Evolutionary conservation across 2,888 invertebrate genomes (phyloP).

Genomic region (Antitype chi): DNA sequence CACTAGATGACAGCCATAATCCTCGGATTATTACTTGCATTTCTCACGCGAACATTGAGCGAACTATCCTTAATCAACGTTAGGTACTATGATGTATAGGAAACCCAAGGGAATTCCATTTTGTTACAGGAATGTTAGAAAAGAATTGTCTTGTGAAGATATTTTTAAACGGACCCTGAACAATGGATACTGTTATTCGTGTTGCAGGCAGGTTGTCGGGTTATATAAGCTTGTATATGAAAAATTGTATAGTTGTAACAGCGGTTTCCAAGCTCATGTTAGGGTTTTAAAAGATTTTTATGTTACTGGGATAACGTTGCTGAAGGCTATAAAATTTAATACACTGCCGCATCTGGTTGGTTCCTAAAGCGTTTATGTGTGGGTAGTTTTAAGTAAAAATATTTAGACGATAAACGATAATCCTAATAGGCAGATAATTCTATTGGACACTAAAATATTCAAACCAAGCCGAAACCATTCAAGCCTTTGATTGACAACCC

Average conservation of each 20-base stretch:
- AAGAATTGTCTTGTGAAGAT: constrained; percentile 41
- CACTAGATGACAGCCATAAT: constrained; percentile 58
- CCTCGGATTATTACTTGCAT: constrained; percentile 66
- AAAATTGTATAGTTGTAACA: constrained; percentile 27
- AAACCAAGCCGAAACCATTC: not conserved
- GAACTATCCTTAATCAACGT: constrained; percentile 53
- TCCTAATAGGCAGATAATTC: not conserved
- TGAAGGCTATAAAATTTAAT: not conserved
- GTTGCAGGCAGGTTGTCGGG: constrained; percentile 19
- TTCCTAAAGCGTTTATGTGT: not conserved
- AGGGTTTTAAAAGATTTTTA: constrained; percentile 32
- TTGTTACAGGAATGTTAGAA: constrained; percentile 8
- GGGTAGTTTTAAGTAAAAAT: not conserved
- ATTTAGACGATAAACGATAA: not conserved
- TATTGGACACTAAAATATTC: not conserved
- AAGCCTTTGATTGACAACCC: not conserved
- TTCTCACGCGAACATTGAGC: constrained; percentile 59
- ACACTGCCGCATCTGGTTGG: not conserved
- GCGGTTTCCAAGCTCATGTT: constrained; percentile 25
- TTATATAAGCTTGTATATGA: constrained; percentile 34
- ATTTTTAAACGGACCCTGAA: constrained; percentile 48
- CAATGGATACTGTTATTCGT: constrained; percentile 45
- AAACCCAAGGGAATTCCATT: constrained; percentile 37
- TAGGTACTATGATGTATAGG: constrained; percentile 39
- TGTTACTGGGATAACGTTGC: constrained; percentile 12